phyloP scores from a whole-genome alignment of 2,888 invertebrate species.

The Aquatica leii region DNA sequence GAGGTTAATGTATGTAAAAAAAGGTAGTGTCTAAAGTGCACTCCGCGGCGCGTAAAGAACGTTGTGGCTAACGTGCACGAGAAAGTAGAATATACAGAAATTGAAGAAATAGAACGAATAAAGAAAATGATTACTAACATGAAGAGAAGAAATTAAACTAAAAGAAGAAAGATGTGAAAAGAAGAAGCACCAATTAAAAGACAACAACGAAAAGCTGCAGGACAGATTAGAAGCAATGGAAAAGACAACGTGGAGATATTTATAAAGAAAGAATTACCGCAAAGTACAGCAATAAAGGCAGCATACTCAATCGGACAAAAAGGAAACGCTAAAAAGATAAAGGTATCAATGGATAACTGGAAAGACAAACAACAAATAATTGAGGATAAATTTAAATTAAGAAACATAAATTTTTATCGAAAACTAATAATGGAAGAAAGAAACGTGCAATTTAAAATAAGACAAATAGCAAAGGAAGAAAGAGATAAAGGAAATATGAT shows the following conservation, averaged over 20 bases:
- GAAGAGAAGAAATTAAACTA: too few species aligned
- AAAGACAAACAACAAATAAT: not conserved
- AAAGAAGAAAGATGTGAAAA: constrained; percentile 5
- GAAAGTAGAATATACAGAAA: too few species aligned
- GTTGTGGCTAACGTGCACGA: too few species aligned
- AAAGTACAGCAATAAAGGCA: too few species aligned
- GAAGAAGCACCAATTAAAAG: constrained; percentile 4
- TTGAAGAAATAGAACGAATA: constrained; percentile 6
- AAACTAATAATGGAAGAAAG: too few species aligned
- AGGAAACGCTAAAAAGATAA: not conserved
- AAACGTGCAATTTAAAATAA: not conserved
- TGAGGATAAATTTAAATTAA: not conserved
- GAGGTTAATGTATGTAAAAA: too few species aligned
- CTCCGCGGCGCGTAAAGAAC: too few species aligned
- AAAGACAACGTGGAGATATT: not conserved
- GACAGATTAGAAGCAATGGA: constrained; percentile 10
- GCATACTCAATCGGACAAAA: not conserved
- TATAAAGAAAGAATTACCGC: not conserved
- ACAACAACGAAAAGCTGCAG: not conserved
- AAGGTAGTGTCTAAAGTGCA: too few species aligned
- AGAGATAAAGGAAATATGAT: not conserved
- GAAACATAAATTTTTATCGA: not conserved
- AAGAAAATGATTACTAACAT: constrained; percentile 4
- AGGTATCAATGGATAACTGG: not conserved
- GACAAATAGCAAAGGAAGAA: not conserved